A percentile compares a stretch with the other conserved stretches of the same genome.
phyloP scores from a whole-genome alignment of 2,113 vertebrate species.

The Catharus bicknelli region DNA sequence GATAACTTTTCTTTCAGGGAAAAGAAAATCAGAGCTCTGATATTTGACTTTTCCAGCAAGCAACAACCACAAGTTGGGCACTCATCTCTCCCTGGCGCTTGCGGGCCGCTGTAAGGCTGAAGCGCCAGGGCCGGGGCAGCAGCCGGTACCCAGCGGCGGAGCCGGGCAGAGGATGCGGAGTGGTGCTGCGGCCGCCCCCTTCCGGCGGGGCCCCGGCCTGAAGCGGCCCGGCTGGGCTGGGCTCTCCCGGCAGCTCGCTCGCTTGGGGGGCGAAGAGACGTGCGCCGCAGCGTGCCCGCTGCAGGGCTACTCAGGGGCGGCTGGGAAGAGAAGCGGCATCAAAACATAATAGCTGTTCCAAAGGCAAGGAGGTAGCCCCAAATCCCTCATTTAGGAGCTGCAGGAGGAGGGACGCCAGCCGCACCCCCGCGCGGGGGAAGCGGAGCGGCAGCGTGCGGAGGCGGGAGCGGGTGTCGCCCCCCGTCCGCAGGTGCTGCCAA shows the following conservation, averaged over 20 bases:
- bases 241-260: neutral
- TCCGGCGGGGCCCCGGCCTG: neutral
- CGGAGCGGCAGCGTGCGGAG: neutral
- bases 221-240: neutral
- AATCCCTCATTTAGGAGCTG: neutral
- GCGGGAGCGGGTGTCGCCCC: neutral
- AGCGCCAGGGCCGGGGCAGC: no score
- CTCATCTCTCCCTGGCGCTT: neutral
- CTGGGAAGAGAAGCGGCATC: neutral
- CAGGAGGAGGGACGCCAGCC: neutral
- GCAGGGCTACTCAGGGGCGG: neutral
- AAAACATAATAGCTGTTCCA: neutral
- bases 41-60: neutral
- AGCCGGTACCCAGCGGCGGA: neutral
- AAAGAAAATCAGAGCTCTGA: neutral
- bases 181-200: neutral
- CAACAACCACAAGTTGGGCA: neutral
- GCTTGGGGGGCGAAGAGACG: neutral
- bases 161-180: neutral
- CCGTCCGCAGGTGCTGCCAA: neutral
- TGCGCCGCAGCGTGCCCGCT: neutral
- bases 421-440: neutral
- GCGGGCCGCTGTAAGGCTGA: neutral
- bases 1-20: neutral
- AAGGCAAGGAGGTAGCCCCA: neutral